Evolutionary conservation across 2,797 vertebrate species (phyloP), one percentile per base, ranked within the genome.

Genomic region (Galago senegalensis): DNA sequence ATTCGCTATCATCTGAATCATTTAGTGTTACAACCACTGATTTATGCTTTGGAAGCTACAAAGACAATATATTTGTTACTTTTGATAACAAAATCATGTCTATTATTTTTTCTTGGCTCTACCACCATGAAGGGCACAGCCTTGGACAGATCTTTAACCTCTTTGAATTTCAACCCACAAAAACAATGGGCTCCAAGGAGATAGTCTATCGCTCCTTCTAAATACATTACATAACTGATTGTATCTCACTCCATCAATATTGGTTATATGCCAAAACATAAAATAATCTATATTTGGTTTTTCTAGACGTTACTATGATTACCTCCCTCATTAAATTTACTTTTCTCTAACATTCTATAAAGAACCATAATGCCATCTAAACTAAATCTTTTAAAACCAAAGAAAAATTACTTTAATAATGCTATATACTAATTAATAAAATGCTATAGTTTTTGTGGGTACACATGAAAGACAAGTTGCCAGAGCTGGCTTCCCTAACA

Each of bases 1-100:
- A 99, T 97, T 99, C 99, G 1, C 99, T 99, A 97, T 99, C 99
- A 67, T 99, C 99, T 0, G 99, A 99, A 77, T 99, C 99, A 40
- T 99, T 99, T 79, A 99, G 98, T 0, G 99, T 99, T 91, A 99
- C 99, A 61, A 99, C 99, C 98, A 99, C 99, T 0, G 99, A 98
- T 95, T 99, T 99, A 98, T 99, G 99, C 69, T 99, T 98, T 93
- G 99, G 99, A 98, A 99, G 99, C 99, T 99, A 97, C 0, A 95
- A 97, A 91, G 58, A 93, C 5, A 94, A 95, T 56, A 40, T 11
- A 80, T 69, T 77, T 90, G 77, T 96, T 82, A 97, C 4, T 81
- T 18, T 31, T 72, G 5, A 77, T 75, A 56, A 89, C 58, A 58
- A 91, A 96, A 72, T 3, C 37, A 65, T 58, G 13, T 89, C 8